Evolutionary conservation across 2,797 vertebrate genomes (phyloP).

Genomic region (Yasuhikotakia modesta): DNA sequence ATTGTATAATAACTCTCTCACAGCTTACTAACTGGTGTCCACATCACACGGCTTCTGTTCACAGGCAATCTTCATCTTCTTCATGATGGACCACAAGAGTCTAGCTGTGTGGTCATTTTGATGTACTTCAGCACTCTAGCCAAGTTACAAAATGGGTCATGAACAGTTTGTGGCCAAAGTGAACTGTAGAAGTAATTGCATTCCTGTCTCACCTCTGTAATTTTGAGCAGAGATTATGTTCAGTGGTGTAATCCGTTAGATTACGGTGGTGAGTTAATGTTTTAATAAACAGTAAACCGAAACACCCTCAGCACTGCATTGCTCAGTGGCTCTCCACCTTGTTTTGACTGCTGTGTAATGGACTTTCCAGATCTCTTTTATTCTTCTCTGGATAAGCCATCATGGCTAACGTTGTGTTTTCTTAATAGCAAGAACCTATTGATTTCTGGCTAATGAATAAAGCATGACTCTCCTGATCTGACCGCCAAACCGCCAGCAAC

Average conservation of each 20-base stretch:
- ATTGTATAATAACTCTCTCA: conserved; percentile 26
- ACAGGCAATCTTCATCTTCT: not conserved
- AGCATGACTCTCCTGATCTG: conserved; percentile 53
- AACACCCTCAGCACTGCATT: conserved; percentile 1
- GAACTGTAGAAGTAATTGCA: not conserved
- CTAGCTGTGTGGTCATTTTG: not conserved
- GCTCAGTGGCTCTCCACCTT: not conserved
- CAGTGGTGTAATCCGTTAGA: conserved; percentile 1
- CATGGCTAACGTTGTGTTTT: conserved; percentile 32
- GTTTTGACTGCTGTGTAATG: conserved; percentile 6
- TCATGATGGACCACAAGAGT: not conserved
- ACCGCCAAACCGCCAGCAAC: conserved; percentile 46
- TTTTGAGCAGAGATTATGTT: conserved; percentile 10
- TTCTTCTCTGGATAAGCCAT: conserved; percentile 28
- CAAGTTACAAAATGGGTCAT: not conserved
- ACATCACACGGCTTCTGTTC: conserved; percentile 14
- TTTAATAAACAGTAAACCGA: not conserved
- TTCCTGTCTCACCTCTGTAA: not conserved
- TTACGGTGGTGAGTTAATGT: not conserved
- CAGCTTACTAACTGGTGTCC: conserved; percentile 18
- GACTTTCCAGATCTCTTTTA: conserved; percentile 30
- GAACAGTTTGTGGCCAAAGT: not conserved
- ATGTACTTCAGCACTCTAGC: not conserved
- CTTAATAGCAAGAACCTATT: conserved; percentile 50
- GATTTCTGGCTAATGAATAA: conserved; percentile 62